Conservation (phyloP, 2,888 invertebrate genomes). For the Morpho deidamia region DNA sequence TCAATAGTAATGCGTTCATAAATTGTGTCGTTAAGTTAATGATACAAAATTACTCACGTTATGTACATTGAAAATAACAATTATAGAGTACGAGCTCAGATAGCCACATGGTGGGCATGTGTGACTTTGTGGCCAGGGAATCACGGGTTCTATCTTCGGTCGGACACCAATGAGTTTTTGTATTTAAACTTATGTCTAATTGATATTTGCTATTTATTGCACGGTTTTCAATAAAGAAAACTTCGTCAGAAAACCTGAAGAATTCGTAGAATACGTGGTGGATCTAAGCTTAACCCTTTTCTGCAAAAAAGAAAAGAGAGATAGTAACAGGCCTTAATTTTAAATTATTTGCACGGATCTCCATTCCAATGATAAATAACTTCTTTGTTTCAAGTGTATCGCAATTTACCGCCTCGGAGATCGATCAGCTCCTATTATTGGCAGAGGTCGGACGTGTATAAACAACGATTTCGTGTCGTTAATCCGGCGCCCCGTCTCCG, state of each 20-base stretch:
- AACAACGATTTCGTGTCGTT: constrained; percentile 75
- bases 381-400: constrained; percentile 63
- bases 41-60: constrained; percentile 26
- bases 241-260: too few species aligned
- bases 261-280: too few species aligned
- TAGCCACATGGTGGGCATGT: too few species aligned
- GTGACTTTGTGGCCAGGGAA: too few species aligned
- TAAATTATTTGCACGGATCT: constrained; percentile 31
- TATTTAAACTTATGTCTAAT: too few species aligned
- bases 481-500: constrained; percentile 55
- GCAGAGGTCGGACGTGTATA: constrained; percentile 76
- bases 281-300: too few species aligned
- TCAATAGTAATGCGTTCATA: constrained; percentile 18
- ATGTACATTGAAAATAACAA: constrained; percentile 47
- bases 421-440: constrained; percentile 74
- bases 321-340: too few species aligned
- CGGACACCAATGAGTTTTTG: too few species aligned
- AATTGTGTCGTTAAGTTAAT: constrained; percentile 15
- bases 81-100: constrained; percentile 36
- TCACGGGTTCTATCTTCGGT: too few species aligned
- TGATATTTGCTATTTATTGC: too few species aligned
- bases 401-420: constrained; percentile 68
- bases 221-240: too few species aligned
- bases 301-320: too few species aligned
- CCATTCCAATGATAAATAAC: constrained; percentile 49